phyloP scores from a whole-genome alignment of 2,888 invertebrate species.

The Sisyra terminalis region DNA sequence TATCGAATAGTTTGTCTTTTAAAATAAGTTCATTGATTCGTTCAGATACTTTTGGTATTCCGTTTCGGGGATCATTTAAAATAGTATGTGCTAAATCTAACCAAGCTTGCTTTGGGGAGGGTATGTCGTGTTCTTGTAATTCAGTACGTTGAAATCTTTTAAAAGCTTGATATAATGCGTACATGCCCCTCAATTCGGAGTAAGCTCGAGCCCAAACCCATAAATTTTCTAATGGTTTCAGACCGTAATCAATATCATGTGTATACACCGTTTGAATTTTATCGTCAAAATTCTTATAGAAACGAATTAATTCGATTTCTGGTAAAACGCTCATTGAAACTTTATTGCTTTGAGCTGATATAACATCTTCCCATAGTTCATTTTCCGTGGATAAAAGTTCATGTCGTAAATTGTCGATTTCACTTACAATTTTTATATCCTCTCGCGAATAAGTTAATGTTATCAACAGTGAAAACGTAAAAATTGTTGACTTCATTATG shows the following conservation, averaged over 20 bases:
- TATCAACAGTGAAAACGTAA: too few species aligned
- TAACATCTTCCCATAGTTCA: constrained; percentile 29
- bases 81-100: constrained; percentile 47
- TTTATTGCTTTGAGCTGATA: constrained; percentile 12
- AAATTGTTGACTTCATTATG: too few species aligned
- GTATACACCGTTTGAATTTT: constrained; percentile 17
- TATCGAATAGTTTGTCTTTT: constrained; percentile 46
- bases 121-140: constrained; percentile 21
- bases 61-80: constrained; percentile 41
- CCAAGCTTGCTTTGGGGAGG: constrained; percentile 33
- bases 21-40: constrained; percentile 42
- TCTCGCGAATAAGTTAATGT: constrained; percentile 10
- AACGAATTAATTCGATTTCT: constrained; percentile 1
- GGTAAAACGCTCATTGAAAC: not conserved
- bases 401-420: constrained; percentile 41
- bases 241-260: constrained; percentile 15
- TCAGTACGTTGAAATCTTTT: constrained; percentile 35
- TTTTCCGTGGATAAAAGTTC: constrained; percentile 40
- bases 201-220: constrained; percentile 48
- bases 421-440: constrained; percentile 10
- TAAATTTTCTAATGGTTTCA: constrained; percentile 23
- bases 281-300: constrained; percentile 12
- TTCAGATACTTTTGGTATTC: constrained; percentile 36
- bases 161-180: constrained; percentile 50
- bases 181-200: constrained; percentile 41